phyloP scores from a whole-genome alignment of 92 coral and sea anemone species.

The Epizoanthus illoricatus region DNA sequence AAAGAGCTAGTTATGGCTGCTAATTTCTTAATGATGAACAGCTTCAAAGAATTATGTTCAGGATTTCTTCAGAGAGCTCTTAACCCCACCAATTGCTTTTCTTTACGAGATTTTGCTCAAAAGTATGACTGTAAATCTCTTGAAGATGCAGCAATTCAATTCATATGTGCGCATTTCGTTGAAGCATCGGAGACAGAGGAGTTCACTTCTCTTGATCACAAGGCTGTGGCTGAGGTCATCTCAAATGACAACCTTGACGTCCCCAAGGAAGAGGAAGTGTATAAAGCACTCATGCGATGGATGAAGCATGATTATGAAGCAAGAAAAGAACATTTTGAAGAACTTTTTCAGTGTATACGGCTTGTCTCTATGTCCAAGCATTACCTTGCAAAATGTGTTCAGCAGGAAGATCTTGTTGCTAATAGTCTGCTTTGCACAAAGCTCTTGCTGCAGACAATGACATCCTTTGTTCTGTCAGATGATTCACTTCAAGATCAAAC shows the following conservation, averaged over 20 bases:
- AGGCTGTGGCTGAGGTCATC: slow-evolving; percentile 22
- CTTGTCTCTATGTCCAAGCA: slow-evolving; percentile 57
- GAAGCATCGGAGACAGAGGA: slow-evolving; percentile 15
- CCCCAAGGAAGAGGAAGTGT: slow-evolving; percentile 67
- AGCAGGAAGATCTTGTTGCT: slow-evolving; percentile 67
- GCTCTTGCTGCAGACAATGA: slow-evolving; percentile 63
- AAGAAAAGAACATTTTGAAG: slow-evolving; percentile 62
- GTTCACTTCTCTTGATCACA: slow-evolving; percentile 7
- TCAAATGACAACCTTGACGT: slow-evolving; percentile 15
- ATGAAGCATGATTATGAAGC: slow-evolving; percentile 56
- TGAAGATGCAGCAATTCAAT: slow-evolving; percentile 18
- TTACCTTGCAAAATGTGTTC: slow-evolving; percentile 59
- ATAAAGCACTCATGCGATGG: slow-evolving; percentile 70
- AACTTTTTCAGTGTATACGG: slow-evolving; percentile 62
- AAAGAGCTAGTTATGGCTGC: slow-evolving; percentile 22
- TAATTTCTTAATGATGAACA: slow-evolving; percentile 22
- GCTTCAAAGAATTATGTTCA: slow-evolving; percentile 9
- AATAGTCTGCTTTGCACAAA: slow-evolving; percentile 66
- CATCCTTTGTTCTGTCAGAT: slow-evolving; percentile 50
- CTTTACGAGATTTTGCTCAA: slow-evolving; percentile 29
- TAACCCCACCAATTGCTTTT: slow-evolving; percentile 26
- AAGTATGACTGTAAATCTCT: slow-evolving; percentile 12
- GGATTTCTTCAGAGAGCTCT: slow-evolving; percentile 23
- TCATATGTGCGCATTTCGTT: slow-evolving; percentile 15
- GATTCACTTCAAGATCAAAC: slow-evolving; percentile 49